Conservation (phyloP, 2,113 vertebrate genomes). For the Otolemur garnettii region DNA sequence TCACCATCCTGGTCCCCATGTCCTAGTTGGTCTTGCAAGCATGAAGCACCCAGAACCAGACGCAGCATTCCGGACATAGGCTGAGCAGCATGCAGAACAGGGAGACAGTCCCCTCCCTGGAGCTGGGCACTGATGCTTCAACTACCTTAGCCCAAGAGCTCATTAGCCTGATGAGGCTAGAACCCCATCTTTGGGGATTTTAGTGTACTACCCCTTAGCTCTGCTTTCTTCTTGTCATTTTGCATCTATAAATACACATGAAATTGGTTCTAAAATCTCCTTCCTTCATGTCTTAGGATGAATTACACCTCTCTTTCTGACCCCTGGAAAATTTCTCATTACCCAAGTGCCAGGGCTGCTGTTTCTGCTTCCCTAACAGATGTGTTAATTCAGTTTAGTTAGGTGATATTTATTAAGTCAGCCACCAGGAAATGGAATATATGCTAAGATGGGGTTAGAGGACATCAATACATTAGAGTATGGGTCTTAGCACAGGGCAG, state of each 20-base stretch:
- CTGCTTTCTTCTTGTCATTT: background rate
- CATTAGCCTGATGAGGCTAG: background rate
- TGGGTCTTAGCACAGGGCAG: background rate
- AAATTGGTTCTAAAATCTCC: background rate
- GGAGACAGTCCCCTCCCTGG: background rate
- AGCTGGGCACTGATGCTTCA: background rate
- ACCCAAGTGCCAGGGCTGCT: background rate
- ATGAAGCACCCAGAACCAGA: background rate
- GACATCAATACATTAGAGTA: background rate
- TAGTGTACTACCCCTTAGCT: slow-evolving; percentile 38
- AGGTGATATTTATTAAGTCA: background rate
- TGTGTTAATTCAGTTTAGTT: background rate
- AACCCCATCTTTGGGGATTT: slow-evolving; percentile 66
- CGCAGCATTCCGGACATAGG: background rate
- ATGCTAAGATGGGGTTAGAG: background rate
- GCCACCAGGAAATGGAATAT: background rate
- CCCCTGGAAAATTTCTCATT: background rate
- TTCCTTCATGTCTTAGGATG: background rate
- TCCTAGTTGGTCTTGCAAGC: background rate
- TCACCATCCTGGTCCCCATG: background rate
- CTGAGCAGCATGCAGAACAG: background rate
- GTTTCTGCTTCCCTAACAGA: background rate
- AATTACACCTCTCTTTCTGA: background rate
- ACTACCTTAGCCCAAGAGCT: background rate
- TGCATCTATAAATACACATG: background rate